phyloP scores from a whole-genome alignment of 2,888 invertebrate species.

The Ephialtes manifestator region DNA sequence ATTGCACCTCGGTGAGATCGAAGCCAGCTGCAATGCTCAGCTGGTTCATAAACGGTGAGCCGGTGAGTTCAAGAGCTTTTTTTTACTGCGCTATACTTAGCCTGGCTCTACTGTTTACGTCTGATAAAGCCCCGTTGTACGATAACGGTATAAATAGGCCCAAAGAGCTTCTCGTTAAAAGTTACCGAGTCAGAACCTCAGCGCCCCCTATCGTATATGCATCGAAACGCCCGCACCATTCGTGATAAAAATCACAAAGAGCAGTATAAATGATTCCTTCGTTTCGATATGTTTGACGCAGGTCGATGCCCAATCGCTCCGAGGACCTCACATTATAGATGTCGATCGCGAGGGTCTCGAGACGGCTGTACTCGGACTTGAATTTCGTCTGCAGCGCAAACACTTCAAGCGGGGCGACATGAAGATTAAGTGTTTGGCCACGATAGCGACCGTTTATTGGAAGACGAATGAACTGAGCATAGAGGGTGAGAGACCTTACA shows the following conservation, averaged over 20 bases:
- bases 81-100: not conserved
- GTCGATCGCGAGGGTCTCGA: slow-evolving; percentile 90
- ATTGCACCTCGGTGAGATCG: slow-evolving; percentile 94
- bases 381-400: slow-evolving; percentile 93
- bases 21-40: slow-evolving; percentile 93
- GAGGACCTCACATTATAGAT: slow-evolving; percentile 86
- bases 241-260: slow-evolving; percentile 50
- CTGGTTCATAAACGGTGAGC: slow-evolving; percentile 96
- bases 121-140: slow-evolving; percentile 19
- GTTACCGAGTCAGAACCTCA: not conserved
- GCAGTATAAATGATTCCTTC: slow-evolving; percentile 37
- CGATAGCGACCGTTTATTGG: slow-evolving; percentile 95
- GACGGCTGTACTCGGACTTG: slow-evolving; percentile 92
- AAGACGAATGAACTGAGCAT: slow-evolving; percentile 96
- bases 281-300: slow-evolving; percentile 66
- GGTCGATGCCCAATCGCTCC: slow-evolving; percentile 86
- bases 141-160: slow-evolving; percentile 29
- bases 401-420: slow-evolving; percentile 95
- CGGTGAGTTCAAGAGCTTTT: slow-evolving; percentile 83
- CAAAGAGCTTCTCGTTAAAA: not conserved
- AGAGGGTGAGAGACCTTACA: slow-evolving; percentile 90
- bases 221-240: slow-evolving; percentile 12
- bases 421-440: slow-evolving; percentile 96
- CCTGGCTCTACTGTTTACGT: not conserved
- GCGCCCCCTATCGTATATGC: slow-evolving; percentile 9